A percentile compares a stretch with the other conserved stretches of the same genome.
phyloP scores from a whole-genome alignment of 2,888 invertebrate species.

The Leptarthrus brevirostris region DNA sequence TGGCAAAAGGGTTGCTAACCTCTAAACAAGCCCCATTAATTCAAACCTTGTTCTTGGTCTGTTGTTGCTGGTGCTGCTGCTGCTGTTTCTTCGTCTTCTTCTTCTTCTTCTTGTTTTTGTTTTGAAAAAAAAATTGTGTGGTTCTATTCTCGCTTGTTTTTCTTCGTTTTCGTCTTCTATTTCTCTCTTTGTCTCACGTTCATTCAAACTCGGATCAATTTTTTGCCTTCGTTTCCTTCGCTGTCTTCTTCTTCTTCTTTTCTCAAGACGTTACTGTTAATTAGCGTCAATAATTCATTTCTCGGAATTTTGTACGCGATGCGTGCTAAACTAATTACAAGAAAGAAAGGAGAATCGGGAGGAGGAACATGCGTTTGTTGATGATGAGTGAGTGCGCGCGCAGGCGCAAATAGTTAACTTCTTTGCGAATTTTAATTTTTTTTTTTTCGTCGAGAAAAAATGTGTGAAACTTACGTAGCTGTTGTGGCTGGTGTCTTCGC shows the following conservation, averaged over 20 bases:
- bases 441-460: too few species aligned
- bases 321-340: slow-evolving; percentile 36
- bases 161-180: slow-evolving; percentile 1
- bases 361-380: slow-evolving; percentile 12
- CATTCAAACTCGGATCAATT: neutral
- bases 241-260: neutral
- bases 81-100: too few species aligned
- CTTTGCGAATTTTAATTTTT: neutral
- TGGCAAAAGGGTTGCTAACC: slow-evolving; percentile 5
- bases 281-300: slow-evolving; percentile 35
- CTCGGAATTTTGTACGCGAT: slow-evolving; percentile 27
- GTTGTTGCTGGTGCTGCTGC: slow-evolving; percentile 12
- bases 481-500: too few species aligned
- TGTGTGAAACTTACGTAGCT: too few species aligned
- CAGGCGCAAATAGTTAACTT: slow-evolving; percentile 1
- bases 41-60: slow-evolving; percentile 34
- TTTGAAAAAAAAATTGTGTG: too few species aligned
- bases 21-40: slow-evolving; percentile 36
- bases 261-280: slow-evolving; percentile 29
- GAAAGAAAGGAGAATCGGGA: too few species aligned
- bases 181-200: too few species aligned
- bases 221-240: slow-evolving; percentile 5
- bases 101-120: too few species aligned
- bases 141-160: slow-evolving; percentile 5
- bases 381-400: slow-evolving; percentile 1